Percentiles rank a stretch among this genome's conserved stretches.
phyloP scores from a whole-genome alignment of 92 coral and sea anemone species.

The Actinostola sp. region DNA sequence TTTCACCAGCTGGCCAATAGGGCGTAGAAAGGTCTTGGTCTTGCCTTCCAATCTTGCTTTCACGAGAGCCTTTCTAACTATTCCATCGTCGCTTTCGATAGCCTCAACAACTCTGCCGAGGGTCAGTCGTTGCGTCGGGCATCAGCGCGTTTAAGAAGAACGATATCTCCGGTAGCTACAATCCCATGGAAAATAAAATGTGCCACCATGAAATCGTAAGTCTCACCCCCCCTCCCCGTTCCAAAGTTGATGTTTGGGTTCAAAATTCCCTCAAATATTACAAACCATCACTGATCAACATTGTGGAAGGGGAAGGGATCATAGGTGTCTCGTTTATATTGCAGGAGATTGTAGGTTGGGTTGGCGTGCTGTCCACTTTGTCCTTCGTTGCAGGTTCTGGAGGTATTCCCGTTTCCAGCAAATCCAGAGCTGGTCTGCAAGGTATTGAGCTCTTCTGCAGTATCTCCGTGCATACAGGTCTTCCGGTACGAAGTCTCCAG shows the following conservation, averaged over 20 bases:
- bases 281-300: too few species aligned
- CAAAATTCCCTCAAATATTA: too few species aligned
- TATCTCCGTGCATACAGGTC: constrained; percentile 14
- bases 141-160: constrained; percentile 18
- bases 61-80: constrained; percentile 13
- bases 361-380: constrained; percentile 27
- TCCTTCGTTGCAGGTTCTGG: constrained; percentile 11
- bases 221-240: not conserved
- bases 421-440: constrained; percentile 29
- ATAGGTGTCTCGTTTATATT: too few species aligned
- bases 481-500: constrained; percentile 15
- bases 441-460: constrained; percentile 33
- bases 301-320: too few species aligned
- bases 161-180: constrained; percentile 39
- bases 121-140: constrained; percentile 23
- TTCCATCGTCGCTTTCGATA: constrained; percentile 28
- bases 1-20: not conserved
- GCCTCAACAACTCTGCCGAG: constrained; percentile 14
- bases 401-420: constrained; percentile 29
- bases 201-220: too few species aligned
- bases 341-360: too few species aligned
- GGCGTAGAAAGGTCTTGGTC: not conserved
- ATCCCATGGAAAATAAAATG: too few species aligned
- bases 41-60: not conserved
- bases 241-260: too few species aligned